Base-by-base conservation (phyloP, 2,113 vertebrate genomes). In the Xenopus borealis region DNA sequence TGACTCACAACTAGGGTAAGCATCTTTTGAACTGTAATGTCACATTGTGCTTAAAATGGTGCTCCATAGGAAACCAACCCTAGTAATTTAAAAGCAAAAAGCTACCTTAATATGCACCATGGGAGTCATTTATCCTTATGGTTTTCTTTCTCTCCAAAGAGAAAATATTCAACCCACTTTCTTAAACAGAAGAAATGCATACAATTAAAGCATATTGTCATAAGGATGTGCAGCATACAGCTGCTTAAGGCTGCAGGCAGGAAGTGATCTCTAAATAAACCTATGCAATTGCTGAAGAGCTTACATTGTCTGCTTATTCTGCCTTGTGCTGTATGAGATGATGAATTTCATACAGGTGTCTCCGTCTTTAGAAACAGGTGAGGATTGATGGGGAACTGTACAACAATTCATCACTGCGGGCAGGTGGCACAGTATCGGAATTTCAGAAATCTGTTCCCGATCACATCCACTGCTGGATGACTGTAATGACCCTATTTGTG, bases 371-470 rank as follows among this genome's bases (percentile, higher is more conserved):
- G 82, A 55, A 23, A 78, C 86, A 89, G 80, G 91, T 82, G 87
- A 95, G 92, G 93, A 98, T 93, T 92, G 94, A 98, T 98, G 93
- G 90, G 82, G 85, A 89, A 79, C 85, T 87, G 90, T 78, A 83
- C 66, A 85, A 90, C 82, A 84, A 98, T 98, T 92, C 91, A 97
- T 98, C 95, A 98, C 82, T 78, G 40, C 82, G 83, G 93, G 95
- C 96, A 97, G 94, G 94, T 93, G 94, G 93, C 89, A 94, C 87
- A 90, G 91, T 95, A 95, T 91, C 82, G 91, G 93, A 95, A 97
- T 96, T 94, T 95, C 89, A 90, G 92, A 89, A 94, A 94, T 92
- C 94, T 94, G 93, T 90, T 98, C 92, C 95, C 89, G 87, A 95
- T 95, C 95, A 93, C 91, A 91, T 91, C 88, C 86, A 90, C 86